Evolutionary conservation across 1,140 invertebrate species (phyloP), one percentile per base, ranked within the genome.

Genomic region (Muscidifurax raptorellus): DNA sequence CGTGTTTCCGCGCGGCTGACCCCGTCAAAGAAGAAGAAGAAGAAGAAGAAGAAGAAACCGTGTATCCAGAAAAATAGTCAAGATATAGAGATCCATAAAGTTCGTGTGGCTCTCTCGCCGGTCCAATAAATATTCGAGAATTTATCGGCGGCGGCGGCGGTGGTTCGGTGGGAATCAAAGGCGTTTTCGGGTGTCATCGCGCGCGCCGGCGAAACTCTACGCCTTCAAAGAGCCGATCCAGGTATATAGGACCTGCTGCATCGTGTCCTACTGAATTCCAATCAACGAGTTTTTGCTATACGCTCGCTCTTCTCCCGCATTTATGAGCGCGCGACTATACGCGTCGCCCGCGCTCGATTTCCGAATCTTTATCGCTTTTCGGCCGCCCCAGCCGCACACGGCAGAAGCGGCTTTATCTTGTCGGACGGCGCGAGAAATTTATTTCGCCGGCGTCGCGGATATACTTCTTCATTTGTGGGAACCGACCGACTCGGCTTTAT

Each of bases 51-150:
- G 66, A 69, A 28, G 64, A 1, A 27, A 6, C 64, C 12, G 25
- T 67, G 27, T 67, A 67, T 67, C 69, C 7, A 80, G 52, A 66
- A 36, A 66, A 71, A 80, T 30, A 67, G 47, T 59, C 52, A 59
- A 59, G 67, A 80, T 12, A 64, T 64, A 36, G 40, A 32, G 80
- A 82, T 52, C 69, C 80, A 66, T 75, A 82, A 72, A 82, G 80
- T 25, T 36, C 47, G 28, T 40, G 30, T 40, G 30, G 22, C 59
- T 66, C 52, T 4, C 30, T 59, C 30, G 81, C 80, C 80, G 85
- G 86, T 82, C 87, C 87, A 88, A 91, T 91, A 91, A 90, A 91
- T 90, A 91, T 90, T 88, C 86, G 85, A 87, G 88, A 88, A 89
- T 87, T 88, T 88, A 90, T 90, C 87, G 88, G 87, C 88, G 87